Conservation (phyloP, 2,113 vertebrate species). For the Festucalex cinctus region DNA sequence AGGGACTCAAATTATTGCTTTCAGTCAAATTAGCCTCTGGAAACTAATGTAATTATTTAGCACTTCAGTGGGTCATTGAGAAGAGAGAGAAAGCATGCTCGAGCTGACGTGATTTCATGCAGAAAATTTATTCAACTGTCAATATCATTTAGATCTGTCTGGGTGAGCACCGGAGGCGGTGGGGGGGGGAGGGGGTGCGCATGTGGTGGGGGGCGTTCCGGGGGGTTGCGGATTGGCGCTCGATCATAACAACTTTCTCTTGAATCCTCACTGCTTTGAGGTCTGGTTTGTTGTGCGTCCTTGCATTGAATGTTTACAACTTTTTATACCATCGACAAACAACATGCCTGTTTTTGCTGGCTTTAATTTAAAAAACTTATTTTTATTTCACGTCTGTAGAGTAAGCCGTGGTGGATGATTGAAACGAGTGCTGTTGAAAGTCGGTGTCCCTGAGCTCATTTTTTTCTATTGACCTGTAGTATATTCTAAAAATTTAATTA, state of each 20-base stretch:
- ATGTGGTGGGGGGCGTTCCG: background rate
- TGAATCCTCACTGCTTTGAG: slow-evolving; percentile 33
- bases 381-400: background rate
- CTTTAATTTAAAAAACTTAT: background rate
- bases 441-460: slow-evolving; percentile 12
- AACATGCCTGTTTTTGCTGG: background rate
- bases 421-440: slow-evolving; percentile 12
- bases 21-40: slow-evolving; percentile 61
- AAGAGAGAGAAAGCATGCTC: slow-evolving; percentile 30
- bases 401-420: slow-evolving; percentile 8
- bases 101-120: slow-evolving; percentile 61
- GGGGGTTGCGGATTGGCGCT: slow-evolving; percentile 35
- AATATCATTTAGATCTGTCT: slow-evolving; percentile 72
- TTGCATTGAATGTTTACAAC: background rate
- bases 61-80: slow-evolving; percentile 51
- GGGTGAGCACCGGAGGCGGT: slow-evolving; percentile 48
- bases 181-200: slow-evolving; percentile 7
- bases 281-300: slow-evolving; percentile 2
- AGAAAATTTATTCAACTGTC: slow-evolving; percentile 71
- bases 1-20: slow-evolving; percentile 55
- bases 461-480: no score
- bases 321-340: background rate
- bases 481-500: no score
- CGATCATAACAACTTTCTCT: slow-evolving; percentile 58
- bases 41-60: slow-evolving; percentile 71